These are phyloP conservation scores for Fundulus diaphanus DNA, from an alignment of 2,797 vertebrate genomes.

Conservation along the genomic window DNA sequence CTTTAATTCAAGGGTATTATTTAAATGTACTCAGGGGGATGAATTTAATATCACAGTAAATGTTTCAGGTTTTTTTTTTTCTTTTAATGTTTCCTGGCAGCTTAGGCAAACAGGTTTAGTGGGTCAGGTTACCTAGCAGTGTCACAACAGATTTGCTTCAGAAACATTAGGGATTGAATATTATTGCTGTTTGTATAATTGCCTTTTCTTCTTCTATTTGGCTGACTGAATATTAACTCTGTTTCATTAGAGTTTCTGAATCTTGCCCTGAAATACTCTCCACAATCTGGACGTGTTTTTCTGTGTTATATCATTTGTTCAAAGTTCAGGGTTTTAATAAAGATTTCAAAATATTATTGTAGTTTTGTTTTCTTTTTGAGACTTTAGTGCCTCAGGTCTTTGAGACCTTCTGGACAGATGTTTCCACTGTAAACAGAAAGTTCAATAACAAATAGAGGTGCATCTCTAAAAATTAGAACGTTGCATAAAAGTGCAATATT, in stretches of 20 bases:
- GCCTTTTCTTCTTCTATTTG: background rate
- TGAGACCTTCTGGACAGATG: background rate
- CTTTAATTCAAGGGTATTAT: background rate
- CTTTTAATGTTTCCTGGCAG: background rate
- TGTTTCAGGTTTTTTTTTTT: no score
- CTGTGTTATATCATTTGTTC: background rate
- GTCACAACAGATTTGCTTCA: background rate
- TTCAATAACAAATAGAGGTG: background rate
- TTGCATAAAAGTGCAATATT: no score
- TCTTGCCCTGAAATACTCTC: background rate
- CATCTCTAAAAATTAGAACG: no score
- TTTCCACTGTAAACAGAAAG: background rate
- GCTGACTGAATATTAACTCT: background rate
- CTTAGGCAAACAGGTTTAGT: background rate
- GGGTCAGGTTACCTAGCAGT: background rate
- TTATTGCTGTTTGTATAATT: background rate
- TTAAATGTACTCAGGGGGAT: background rate
- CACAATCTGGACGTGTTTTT: background rate
- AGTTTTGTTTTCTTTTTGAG: background rate
- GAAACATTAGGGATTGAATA: background rate
- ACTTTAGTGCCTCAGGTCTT: no score
- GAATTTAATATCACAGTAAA: background rate
- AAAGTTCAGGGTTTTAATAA: slow-evolving; percentile 35
- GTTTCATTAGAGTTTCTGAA: background rate
- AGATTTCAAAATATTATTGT: slow-evolving; percentile 2